phyloP scores from a whole-genome alignment of 2,113 vertebrate genomes.

The Cheilinus undulatus region DNA sequence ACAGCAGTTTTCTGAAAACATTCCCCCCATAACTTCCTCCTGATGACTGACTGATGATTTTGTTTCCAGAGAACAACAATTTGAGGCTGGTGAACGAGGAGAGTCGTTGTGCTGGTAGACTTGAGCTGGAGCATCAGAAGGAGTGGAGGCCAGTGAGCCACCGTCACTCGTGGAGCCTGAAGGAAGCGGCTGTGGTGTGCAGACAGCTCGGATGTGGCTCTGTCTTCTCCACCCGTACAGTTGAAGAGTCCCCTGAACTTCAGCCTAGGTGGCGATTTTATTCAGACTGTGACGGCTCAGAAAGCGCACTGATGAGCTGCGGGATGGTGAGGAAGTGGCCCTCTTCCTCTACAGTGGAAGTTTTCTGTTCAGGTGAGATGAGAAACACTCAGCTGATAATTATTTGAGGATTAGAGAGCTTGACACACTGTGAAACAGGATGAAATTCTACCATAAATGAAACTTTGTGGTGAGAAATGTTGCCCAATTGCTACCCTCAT shows the following conservation, averaged over 20 bases:
- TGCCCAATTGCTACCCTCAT: too few relatives aligned
- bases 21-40: background rate
- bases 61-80: background rate
- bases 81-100: conserved; percentile 2
- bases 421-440: too few relatives aligned
- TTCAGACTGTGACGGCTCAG: conserved; percentile 29
- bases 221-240: background rate
- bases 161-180: conserved; percentile 18
- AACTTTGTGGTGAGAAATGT: background rate
- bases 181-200: conserved; percentile 27
- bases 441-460: too few relatives aligned
- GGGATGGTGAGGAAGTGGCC: background rate
- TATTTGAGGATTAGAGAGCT: too few relatives aligned
- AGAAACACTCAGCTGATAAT: background rate
- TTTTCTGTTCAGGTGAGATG: conserved; percentile 31
- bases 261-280: conserved; percentile 22
- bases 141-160: conserved; percentile 20
- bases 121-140: conserved; percentile 13
- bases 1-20: too few relatives aligned
- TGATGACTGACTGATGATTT: background rate
- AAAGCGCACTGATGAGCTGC: conserved; percentile 25
- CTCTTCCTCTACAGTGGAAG: conserved; percentile 1
- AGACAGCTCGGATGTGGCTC: conserved; percentile 37
- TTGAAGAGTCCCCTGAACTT: background rate
- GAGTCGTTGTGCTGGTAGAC: conserved; percentile 4